These are phyloP conservation scores for Montipora foliosa DNA, from an alignment of 64 coral and sea anemone genomes.

Conservation along the genomic window DNA sequence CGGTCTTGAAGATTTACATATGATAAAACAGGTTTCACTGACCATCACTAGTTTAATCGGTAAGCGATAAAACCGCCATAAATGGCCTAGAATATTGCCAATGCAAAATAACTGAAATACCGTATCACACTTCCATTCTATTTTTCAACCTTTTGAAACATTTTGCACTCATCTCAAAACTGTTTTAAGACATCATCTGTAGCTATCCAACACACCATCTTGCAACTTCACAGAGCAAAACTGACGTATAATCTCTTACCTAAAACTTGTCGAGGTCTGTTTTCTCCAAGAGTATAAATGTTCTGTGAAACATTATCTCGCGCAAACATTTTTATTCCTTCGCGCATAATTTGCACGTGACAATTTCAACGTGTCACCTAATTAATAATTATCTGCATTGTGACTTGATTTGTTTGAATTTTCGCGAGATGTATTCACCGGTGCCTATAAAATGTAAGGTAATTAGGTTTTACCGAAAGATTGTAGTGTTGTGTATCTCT, in stretches of 20 bases:
- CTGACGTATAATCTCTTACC: neutral
- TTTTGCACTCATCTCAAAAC: too few species aligned
- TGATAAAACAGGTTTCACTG: neutral
- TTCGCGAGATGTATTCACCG: neutral
- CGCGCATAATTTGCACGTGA: slow-evolving; percentile 19
- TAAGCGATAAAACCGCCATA: neutral
- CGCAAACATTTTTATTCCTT: neutral
- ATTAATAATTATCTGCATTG: neutral
- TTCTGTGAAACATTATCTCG: neutral
- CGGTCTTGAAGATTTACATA: too few species aligned
- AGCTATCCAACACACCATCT: too few species aligned
- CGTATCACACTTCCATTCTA: too few species aligned
- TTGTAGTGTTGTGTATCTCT: too few species aligned
- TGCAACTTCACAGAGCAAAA: neutral
- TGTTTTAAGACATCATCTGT: too few species aligned
- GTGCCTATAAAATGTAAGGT: too few species aligned
- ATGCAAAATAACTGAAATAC: too few species aligned
- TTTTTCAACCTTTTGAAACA: too few species aligned
- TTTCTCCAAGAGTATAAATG: neutral
- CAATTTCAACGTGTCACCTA: neutral
- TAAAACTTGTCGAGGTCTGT: neutral
- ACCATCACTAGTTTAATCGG: neutral
- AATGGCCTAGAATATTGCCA: neutral
- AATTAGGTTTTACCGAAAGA: too few species aligned
- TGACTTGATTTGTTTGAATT: neutral